A percentile compares a stretch with the other conserved stretches of the same genome.
Evolutionary conservation across 2,888 invertebrate species (phyloP).

Genomic region (Dryocosmus kuriphilus): DNA sequence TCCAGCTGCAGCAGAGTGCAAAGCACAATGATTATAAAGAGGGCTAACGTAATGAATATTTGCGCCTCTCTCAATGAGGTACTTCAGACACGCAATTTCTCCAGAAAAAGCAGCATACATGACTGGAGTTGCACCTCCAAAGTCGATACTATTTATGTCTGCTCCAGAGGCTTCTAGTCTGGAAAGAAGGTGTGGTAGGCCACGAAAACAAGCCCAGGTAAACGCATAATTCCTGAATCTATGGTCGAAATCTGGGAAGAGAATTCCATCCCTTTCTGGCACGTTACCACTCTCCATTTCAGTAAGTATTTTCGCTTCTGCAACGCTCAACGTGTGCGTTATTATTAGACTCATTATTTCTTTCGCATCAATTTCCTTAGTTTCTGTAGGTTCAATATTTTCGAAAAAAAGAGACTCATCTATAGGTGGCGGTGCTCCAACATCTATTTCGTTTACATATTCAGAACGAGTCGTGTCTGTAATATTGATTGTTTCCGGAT

Average conservation of each 20-base stretch:
- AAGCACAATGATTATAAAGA: slow-evolving; percentile 71
- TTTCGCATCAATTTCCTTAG: slow-evolving; percentile 62
- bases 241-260: slow-evolving; percentile 52
- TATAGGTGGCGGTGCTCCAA: slow-evolving; percentile 71
- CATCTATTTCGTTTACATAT: slow-evolving; percentile 71
- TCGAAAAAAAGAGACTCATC: slow-evolving; percentile 74
- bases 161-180: slow-evolving; percentile 84
- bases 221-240: slow-evolving; percentile 82
- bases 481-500: slow-evolving; percentile 52
- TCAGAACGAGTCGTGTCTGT: slow-evolving; percentile 46
- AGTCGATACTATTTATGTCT: slow-evolving; percentile 84
- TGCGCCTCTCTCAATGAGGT: slow-evolving; percentile 84
- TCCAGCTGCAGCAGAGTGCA: slow-evolving; percentile 79
- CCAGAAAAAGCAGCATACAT: slow-evolving; percentile 89
- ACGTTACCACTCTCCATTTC: slow-evolving; percentile 67
- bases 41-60: slow-evolving; percentile 81
- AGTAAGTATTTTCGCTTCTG: slow-evolving; percentile 69
- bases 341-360: slow-evolving; percentile 66
- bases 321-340: slow-evolving; percentile 67
- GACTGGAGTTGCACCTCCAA: slow-evolving; percentile 85
- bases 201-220: slow-evolving; percentile 88
- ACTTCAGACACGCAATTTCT: slow-evolving; percentile 84
- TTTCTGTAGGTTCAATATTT: slow-evolving; percentile 66
- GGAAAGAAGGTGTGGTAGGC: slow-evolving; percentile 84
- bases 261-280: slow-evolving; percentile 51